Percentiles rank a stretch among this genome's conserved stretches.
Conservation (phyloP, 2,113 vertebrate genomes). For the Cebidichthys violaceus region DNA sequence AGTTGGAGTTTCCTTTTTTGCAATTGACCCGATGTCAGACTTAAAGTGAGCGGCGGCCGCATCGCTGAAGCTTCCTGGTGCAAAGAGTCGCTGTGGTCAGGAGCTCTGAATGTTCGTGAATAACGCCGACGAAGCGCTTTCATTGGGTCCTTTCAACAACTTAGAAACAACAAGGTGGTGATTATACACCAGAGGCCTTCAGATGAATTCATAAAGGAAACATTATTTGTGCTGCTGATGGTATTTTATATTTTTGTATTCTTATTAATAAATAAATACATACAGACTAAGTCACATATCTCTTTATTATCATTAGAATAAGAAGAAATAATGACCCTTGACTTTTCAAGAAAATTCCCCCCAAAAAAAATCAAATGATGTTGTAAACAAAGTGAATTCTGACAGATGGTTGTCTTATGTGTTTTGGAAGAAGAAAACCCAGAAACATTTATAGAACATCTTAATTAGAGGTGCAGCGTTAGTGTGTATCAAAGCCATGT, state of each 20-base stretch:
- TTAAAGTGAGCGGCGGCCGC: too few relatives aligned
- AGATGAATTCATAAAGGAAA: background rate
- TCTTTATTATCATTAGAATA: background rate
- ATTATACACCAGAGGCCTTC: background rate
- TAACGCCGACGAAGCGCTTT: too few relatives aligned
- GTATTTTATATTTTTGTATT: background rate
- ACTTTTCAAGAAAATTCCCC: background rate
- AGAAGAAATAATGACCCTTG: background rate
- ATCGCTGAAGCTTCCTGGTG: background rate
- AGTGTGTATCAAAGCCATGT: constrained; percentile 1
- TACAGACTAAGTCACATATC: background rate
- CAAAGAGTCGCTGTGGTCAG: too few relatives aligned
- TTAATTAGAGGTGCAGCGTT: background rate
- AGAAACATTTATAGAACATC: background rate
- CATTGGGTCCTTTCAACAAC: too few relatives aligned
- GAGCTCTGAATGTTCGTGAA: too few relatives aligned
- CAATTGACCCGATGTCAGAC: background rate
- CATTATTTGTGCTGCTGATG: background rate
- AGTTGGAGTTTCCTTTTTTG: background rate
- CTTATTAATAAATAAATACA: background rate
- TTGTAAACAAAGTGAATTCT: background rate
- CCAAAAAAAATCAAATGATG: background rate
- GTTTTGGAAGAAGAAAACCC: background rate
- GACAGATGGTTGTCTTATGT: background rate
- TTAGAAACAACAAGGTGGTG: background rate